phyloP scores from a whole-genome alignment of 2,888 invertebrate species.

The Thereva unica region DNA sequence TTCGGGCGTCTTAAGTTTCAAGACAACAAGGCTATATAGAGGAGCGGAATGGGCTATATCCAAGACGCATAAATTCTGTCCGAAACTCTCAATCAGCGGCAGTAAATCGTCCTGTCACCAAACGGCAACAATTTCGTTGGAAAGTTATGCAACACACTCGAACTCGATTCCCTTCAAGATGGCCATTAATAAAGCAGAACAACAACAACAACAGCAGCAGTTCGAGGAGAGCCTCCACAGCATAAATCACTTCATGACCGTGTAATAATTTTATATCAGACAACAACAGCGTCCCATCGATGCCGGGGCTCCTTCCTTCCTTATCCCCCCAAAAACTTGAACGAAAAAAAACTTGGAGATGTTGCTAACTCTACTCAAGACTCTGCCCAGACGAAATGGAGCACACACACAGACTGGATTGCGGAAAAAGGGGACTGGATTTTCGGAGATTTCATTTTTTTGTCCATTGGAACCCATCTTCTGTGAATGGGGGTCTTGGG shows the following conservation, averaged over 20 bases:
- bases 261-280: conserved; percentile 32
- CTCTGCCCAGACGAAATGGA: no score
- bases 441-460: no score
- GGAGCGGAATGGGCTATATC: no score
- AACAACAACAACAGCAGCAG: conserved; percentile 25
- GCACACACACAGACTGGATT: no score
- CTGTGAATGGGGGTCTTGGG: no score
- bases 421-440: no score
- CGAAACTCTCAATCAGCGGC: conserved; percentile 35
- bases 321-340: no score
- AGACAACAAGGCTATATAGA: no score
- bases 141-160: conserved; percentile 28
- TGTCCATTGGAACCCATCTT: no score
- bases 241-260: conserved; percentile 32
- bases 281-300: conserved; percentile 19
- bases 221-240: conserved; percentile 7
- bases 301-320: background rate
- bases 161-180: conserved; percentile 26
- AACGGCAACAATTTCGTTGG: conserved; percentile 21
- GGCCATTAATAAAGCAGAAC: conserved; percentile 21
- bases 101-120: conserved; percentile 35
- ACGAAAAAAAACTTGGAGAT: no score
- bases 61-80: conserved; percentile 27
- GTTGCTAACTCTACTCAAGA: no score
- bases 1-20: no score